Base-by-base conservation (phyloP, 2,888 invertebrate genomes). In the Lordiphosa andalusiaca region DNA sequence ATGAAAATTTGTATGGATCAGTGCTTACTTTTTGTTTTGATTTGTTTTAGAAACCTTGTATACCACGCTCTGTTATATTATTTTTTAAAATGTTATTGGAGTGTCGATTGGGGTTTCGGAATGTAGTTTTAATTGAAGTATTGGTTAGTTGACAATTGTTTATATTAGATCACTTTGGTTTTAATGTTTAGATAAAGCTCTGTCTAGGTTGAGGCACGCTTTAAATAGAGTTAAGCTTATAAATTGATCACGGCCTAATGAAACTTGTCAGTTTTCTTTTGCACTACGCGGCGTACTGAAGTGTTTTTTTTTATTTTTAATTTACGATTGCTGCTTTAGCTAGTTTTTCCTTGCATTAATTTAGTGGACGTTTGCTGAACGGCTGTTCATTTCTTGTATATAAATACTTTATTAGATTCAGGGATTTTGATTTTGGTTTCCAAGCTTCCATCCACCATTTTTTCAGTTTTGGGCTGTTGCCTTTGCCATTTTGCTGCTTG, bases 31-130 rank as follows among this genome's bases (percentile, higher is more conserved):
- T 58, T 41, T 9, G 23, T n/a, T 23, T 21, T n/a, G 19, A 9
- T 19, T 50, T 35, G 25, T 65, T 70, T 54, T 77, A 71, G 81
- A 78, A 84, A 83, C 75, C 75, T 75, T 77, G 57, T 53, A 59
- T 71, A 73, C 71, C 77, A 75, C 65, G 70, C 77, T 83, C 3
- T 59, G 46, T 44, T 33, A 16, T 16, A 16, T 52, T 37, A 4
- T 13, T 7, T n/a, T 30, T 58, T n/a, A n/a, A 53, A 48, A 38
- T 47, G n/a, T 54, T 39, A 21, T 5, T 37, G 52, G 53, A 58
- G 50, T 47, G 57, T 9, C 51, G 56, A 53, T 19, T 50, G 40
- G 46, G 46, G 37, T 52, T 33, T 21, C 16, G 21, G 21, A 36
- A 7, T 21, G 12, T 51, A 44, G 42, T 54, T 53, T 60, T 57